phyloP scores from a whole-genome alignment of 2,797 vertebrate genomes.

The Chanos chanos region DNA sequence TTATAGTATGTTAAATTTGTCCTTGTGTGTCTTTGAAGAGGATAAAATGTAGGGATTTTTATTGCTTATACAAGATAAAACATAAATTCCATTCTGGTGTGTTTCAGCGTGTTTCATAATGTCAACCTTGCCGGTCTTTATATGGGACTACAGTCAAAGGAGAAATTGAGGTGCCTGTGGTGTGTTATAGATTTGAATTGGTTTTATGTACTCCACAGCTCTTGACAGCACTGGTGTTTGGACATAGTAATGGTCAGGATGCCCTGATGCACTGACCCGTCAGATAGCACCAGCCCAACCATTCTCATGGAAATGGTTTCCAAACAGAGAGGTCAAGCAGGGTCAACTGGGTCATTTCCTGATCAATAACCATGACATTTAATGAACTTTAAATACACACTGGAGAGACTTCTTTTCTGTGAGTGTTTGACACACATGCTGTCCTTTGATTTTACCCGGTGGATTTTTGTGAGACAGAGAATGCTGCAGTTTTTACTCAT shows the following conservation, averaged over 20 bases:
- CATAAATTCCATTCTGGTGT: too few relatives aligned
- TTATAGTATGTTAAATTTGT: too few relatives aligned
- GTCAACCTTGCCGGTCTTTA: too few relatives aligned
- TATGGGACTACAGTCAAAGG: too few relatives aligned
- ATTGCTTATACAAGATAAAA: too few relatives aligned
- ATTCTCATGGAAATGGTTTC: constrained; percentile 69
- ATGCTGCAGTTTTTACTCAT: not conserved
- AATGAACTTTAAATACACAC: constrained; percentile 69
- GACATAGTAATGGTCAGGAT: not conserved
- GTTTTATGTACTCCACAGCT: too few relatives aligned
- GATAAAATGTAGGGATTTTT: too few relatives aligned
- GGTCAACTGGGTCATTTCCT: constrained; percentile 65
- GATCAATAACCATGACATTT: constrained; percentile 66
- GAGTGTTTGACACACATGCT: constrained; percentile 36
- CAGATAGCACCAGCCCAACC: constrained; percentile 34
- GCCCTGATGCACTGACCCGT: constrained; percentile 41
- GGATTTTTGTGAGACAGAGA: constrained; percentile 41
- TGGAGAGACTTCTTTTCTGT: constrained; percentile 56
- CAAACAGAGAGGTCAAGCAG: constrained; percentile 51
- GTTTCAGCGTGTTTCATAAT: too few relatives aligned
- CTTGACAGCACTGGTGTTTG: too few relatives aligned
- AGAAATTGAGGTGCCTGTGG: too few relatives aligned
- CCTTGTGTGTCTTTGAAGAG: too few relatives aligned
- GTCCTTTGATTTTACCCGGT: constrained; percentile 19
- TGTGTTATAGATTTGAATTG: too few relatives aligned